A percentile compares a stretch with the other conserved stretches of the same genome.
These are phyloP conservation scores for Nycticorax nycticorax DNA, from an alignment of 2,113 vertebrate genomes.

Conservation along the genomic window DNA sequence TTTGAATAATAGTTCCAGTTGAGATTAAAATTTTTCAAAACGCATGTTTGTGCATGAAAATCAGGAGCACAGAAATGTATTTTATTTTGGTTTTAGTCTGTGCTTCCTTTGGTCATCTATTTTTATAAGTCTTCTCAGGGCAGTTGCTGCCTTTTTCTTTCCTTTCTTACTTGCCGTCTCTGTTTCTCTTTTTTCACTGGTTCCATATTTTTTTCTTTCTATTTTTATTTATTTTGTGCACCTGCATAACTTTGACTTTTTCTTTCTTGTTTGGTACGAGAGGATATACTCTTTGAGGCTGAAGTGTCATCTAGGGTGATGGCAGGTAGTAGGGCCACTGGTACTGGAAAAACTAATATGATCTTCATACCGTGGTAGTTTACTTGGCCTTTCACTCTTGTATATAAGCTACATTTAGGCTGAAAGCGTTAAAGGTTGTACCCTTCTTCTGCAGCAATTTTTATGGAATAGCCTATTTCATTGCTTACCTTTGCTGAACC, in stretches of 20 bases:
- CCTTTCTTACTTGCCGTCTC: background rate
- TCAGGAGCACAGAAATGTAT: background rate
- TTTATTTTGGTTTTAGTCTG: constrained; percentile 25
- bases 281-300: background rate
- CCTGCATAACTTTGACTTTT: background rate
- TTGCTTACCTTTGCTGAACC: background rate
- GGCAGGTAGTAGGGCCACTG: background rate
- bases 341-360: background rate
- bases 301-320: background rate
- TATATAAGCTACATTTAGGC: background rate
- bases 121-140: constrained; percentile 13
- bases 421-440: background rate
- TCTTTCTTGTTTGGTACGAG: background rate
- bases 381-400: background rate
- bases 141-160: background rate
- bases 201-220: background rate
- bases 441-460: background rate
- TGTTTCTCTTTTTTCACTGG: background rate
- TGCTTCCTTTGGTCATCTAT: constrained; percentile 10
- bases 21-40: background rate
- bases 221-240: background rate
- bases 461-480: background rate
- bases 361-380: background rate
- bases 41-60: background rate
- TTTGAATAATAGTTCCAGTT: background rate